Evolutionary conservation across 2,797 vertebrate species (phyloP).

Genomic region (Hozukius guyotensis): DNA sequence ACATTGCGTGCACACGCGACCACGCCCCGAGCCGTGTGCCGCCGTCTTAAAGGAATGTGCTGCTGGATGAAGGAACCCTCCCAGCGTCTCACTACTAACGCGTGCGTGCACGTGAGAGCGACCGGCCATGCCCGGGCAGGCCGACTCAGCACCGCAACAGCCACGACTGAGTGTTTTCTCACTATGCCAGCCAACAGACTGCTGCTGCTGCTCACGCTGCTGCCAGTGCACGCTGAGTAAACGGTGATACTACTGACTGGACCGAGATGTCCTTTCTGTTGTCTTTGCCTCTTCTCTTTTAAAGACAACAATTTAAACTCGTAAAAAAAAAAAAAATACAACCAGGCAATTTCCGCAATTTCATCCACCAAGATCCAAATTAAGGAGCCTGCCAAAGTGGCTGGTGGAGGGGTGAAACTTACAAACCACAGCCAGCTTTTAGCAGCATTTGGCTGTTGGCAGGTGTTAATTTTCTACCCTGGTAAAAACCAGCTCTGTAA

Average conservation of each 20-base stretch:
- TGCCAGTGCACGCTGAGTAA: constrained; percentile 33
- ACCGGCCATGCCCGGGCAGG: constrained; percentile 62
- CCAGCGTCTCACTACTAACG: constrained; percentile 39
- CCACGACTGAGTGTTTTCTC: constrained; percentile 71
- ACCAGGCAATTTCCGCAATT: constrained; percentile 7
- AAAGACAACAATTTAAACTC: background rate
- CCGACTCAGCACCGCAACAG: constrained; percentile 64
- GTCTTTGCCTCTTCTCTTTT: background rate
- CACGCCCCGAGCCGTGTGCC: background rate
- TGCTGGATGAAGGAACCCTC: constrained; percentile 54
- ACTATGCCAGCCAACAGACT: constrained; percentile 57
- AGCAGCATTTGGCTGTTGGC: constrained; percentile 55
- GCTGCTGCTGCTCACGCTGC: constrained; percentile 59
- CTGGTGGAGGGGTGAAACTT: constrained; percentile 46
- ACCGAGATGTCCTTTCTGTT: constrained; percentile 7
- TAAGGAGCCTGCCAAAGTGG: constrained; percentile 50
- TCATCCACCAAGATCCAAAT: constrained; percentile 36
- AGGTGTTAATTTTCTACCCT: constrained; percentile 59
- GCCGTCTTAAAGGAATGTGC: constrained; percentile 58
- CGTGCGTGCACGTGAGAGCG: constrained; percentile 20
- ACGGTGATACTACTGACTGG: constrained; percentile 17
- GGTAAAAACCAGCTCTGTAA: constrained; percentile 63
- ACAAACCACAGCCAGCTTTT: constrained; percentile 55
- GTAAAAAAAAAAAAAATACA: background rate
- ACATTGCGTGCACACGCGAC: background rate